Evolutionary conservation across 2,797 vertebrate species (phyloP).

Genomic region (Pseudochaenichthys georgianus): DNA sequence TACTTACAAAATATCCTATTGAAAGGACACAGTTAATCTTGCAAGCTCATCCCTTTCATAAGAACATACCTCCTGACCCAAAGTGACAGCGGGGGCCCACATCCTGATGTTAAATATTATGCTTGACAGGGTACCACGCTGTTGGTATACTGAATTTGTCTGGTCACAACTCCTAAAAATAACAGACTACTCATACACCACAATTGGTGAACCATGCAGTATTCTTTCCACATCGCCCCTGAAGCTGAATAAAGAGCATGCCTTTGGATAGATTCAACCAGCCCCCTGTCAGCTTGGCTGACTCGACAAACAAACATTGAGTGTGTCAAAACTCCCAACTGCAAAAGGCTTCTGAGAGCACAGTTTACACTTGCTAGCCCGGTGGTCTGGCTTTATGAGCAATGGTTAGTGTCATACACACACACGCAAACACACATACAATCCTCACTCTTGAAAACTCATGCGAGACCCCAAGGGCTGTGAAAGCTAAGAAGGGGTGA

Average conservation of each 20-base stretch:
- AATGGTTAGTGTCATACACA: slow-evolving; percentile 79
- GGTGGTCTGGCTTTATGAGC: slow-evolving; percentile 87
- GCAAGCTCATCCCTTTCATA: slow-evolving; percentile 24
- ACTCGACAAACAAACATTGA: slow-evolving; percentile 87
- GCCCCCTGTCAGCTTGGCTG: slow-evolving; percentile 72
- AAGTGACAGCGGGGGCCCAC: slow-evolving; percentile 30
- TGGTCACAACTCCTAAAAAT: slow-evolving; percentile 49
- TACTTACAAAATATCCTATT: slow-evolving; percentile 37
- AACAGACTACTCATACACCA: slow-evolving; percentile 34
- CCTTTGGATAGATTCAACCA: slow-evolving; percentile 67
- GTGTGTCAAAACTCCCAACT: slow-evolving; percentile 82
- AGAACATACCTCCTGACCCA: slow-evolving; percentile 15
- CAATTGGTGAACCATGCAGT: slow-evolving; percentile 33
- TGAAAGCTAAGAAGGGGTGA: slow-evolving; percentile 74
- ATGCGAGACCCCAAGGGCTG: slow-evolving; percentile 66
- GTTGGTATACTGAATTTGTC: slow-evolving; percentile 22
- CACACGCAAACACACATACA: slow-evolving; percentile 50
- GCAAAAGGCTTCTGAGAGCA: slow-evolving; percentile 83
- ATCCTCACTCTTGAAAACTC: slow-evolving; percentile 61
- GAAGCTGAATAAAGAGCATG: slow-evolving; percentile 64
- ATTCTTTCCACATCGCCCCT: slow-evolving; percentile 48
- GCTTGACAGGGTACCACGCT: slow-evolving; percentile 45
- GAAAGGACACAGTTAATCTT: slow-evolving; percentile 14
- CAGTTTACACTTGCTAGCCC: slow-evolving; percentile 85
- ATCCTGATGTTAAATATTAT: slow-evolving; percentile 39